Evolutionary conservation across 2,888 invertebrate genomes (phyloP).

Genomic region (Limnephilus lunatus): DNA sequence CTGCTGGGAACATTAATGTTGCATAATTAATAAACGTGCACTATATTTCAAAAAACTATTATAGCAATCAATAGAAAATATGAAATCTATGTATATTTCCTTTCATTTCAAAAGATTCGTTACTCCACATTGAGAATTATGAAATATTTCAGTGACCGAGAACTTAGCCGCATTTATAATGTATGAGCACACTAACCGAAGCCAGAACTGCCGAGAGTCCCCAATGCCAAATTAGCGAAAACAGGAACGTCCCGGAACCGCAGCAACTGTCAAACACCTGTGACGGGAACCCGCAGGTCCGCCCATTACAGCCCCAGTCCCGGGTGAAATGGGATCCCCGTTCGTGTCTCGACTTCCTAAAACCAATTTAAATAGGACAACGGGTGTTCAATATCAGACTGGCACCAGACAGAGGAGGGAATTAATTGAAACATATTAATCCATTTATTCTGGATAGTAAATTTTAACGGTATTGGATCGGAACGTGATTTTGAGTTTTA

Average conservation of each 20-base stretch:
- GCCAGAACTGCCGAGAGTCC: not conserved
- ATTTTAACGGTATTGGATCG: constrained; percentile 58
- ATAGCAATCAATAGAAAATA: no score
- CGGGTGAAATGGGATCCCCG: constrained; percentile 28
- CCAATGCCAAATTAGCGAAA: constrained; percentile 23
- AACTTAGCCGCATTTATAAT: not conserved
- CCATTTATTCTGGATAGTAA: constrained; percentile 61
- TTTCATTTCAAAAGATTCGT: no score
- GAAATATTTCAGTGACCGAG: not conserved
- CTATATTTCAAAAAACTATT: no score
- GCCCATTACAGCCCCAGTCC: constrained; percentile 10
- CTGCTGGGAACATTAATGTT: no score
- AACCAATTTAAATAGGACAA: constrained; percentile 36
- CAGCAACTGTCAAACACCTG: constrained; percentile 40
- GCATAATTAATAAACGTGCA: no score
- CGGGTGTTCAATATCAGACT: constrained; percentile 22
- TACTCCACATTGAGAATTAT: not conserved
- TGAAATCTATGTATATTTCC: no score
- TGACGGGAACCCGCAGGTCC: constrained; percentile 16
- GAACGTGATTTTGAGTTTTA: constrained; percentile 46
- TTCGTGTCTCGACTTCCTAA: constrained; percentile 33
- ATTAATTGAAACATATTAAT: constrained; percentile 63
- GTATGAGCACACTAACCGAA: not conserved
- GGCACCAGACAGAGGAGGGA: constrained; percentile 38
- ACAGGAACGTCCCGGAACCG: constrained; percentile 25